A percentile compares a stretch with the other conserved stretches of the same genome.
These are phyloP conservation scores for Paratrypauchen microcephalus DNA, from an alignment of 2,797 vertebrate species.

Conservation along the genomic window DNA sequence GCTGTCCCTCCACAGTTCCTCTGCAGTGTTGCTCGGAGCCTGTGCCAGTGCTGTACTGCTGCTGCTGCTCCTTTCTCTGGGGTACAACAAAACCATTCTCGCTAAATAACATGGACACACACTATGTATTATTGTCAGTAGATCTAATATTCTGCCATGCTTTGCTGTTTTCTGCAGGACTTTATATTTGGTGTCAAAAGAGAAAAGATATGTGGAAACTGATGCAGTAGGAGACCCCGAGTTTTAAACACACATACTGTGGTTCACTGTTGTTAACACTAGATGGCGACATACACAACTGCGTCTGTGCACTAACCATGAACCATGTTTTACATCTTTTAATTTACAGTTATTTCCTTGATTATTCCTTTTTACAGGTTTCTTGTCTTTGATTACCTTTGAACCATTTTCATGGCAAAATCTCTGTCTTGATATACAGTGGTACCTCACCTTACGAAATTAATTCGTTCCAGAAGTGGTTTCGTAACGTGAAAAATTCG, in stretches of 20 bases:
- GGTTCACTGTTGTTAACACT: slow-evolving; percentile 40
- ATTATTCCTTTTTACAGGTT: background rate
- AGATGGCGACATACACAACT: slow-evolving; percentile 53
- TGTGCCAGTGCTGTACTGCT: slow-evolving; percentile 70
- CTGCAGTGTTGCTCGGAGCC: slow-evolving; percentile 49
- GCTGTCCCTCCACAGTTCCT: slow-evolving; percentile 26
- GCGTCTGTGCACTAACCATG: background rate
- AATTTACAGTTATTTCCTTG: background rate
- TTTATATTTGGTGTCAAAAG: slow-evolving; percentile 28
- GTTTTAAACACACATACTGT: slow-evolving; percentile 17
- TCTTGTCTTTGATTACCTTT: background rate
- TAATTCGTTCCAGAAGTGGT: too few relatives aligned
- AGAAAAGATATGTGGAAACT: slow-evolving; percentile 5
- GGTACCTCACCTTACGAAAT: too few relatives aligned
- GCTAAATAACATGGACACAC: slow-evolving; percentile 18
- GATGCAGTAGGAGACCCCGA: slow-evolving; percentile 24
- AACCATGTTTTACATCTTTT: background rate
- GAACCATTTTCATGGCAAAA: background rate
- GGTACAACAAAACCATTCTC: slow-evolving; percentile 54
- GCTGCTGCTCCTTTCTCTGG: slow-evolving; percentile 64
- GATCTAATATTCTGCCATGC: background rate
- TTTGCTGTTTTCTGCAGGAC: slow-evolving; percentile 37
- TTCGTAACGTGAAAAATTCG: too few relatives aligned
- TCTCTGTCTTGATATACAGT: background rate
- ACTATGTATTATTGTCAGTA: background rate